Base-by-base conservation (phyloP, 2,797 vertebrate genomes). In the Clarias pachynema region DNA sequence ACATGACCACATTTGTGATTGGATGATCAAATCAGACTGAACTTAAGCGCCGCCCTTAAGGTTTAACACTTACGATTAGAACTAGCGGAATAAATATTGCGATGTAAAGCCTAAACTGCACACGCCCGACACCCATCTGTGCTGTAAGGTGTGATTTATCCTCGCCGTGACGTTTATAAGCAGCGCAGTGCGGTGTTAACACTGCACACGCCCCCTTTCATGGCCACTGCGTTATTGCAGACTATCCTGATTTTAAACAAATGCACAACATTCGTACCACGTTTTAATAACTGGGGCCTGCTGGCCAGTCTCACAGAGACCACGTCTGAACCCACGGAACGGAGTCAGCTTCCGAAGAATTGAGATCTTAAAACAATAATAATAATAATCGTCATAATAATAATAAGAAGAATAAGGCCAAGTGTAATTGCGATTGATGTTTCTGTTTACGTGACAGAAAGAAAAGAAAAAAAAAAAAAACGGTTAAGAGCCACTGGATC, bases 241-340 rank as follows among this genome's bases (percentile, higher is more conserved):
- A 98, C 97, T 97, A 97, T 99, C 97, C 97, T 95, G 95, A 96
- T 95, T 95, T 97, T 97, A 98, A 97, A 99, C 97, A 97, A 99
- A 99, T 99, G 98, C 97, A 99, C 98, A 99, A 99, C 98, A 99
- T 99, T 99, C 97, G 97, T 99, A 99, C 97, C 97, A 97, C 97
- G 98, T 98, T 98, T 83, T 83, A 73, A 65, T 97, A 98, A 98
- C 97, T 97, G 96, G 97, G 97, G 97, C 98, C 97, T 96, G 96
- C 95, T 96, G 95, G 96, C 90, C 96, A 96, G 96, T 97, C 96
- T 99, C 98, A 99, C 96, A 97, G 98, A 99, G 98, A 99, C 98
- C 96, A 99, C 96, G 97, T 98, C 97, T 97, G 97, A 97, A 97
- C 97, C 94, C 96, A 96, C 97, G 95, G 96, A 96, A 96, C 96